A percentile compares a stretch with the other conserved stretches of the same genome.
phyloP scores from a whole-genome alignment of 2,113 vertebrate species.

The Chloroceryle aenea region DNA sequence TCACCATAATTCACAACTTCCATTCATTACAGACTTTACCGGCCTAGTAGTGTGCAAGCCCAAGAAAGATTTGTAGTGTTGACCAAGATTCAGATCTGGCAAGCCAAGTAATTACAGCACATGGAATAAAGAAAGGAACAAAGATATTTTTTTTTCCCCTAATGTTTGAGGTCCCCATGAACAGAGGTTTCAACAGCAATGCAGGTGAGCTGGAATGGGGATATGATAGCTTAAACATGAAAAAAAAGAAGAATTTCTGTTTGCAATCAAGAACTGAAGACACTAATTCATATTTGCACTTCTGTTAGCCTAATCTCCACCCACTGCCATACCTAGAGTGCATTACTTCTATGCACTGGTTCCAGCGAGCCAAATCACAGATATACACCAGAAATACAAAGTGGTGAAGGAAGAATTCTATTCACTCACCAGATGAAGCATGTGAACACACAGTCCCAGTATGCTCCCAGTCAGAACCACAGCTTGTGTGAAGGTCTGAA shows the following conservation, averaged over 20 bases:
- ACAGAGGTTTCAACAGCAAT: not conserved
- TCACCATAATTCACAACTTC: not conserved
- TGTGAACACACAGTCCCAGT: not conserved
- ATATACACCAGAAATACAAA: not conserved
- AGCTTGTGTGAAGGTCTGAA: not conserved
- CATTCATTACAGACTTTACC: not conserved
- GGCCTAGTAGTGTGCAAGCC: not conserved
- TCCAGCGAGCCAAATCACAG: not conserved
- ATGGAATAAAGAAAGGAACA: not conserved
- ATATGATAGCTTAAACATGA: fast-evolving
- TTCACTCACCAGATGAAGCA: not conserved
- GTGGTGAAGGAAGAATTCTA: not conserved
- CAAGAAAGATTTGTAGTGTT: not conserved
- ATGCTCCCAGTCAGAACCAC: not conserved
- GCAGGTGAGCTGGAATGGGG: not conserved
- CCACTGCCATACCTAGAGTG: not conserved
- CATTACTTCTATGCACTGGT: not conserved
- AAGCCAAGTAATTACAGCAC: not conserved
- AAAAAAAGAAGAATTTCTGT: not conserved
- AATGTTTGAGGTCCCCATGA: not conserved
- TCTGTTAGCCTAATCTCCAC: not conserved
- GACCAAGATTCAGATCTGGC: not conserved
- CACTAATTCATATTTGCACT: not conserved
- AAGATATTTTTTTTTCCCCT: not conserved
- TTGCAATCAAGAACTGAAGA: not conserved